Percentiles rank a stretch among this genome's conserved stretches.
Evolutionary conservation across 2,888 invertebrate species (phyloP).

Genomic region (Agrochola litura): DNA sequence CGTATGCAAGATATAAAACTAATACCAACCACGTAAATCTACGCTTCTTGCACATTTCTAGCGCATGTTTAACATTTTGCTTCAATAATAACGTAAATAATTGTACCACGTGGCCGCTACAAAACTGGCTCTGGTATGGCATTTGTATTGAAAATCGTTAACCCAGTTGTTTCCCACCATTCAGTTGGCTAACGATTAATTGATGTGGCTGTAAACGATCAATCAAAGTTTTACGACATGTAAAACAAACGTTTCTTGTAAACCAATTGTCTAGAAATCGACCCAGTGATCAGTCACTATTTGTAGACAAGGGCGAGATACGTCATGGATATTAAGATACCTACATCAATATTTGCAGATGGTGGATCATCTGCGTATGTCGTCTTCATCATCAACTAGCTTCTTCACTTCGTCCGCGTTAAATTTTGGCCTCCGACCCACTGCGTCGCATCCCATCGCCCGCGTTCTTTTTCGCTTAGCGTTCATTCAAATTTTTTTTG

Average conservation of each 20-base stretch:
- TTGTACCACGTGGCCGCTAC: slow-evolving; percentile 63
- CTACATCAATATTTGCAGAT: not conserved
- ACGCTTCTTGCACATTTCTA: slow-evolving; percentile 29
- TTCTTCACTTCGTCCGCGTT: no score
- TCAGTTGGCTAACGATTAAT: slow-evolving; percentile 81
- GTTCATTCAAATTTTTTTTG: no score
- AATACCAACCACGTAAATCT: slow-evolving; percentile 3
- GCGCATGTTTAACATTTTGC: slow-evolving; percentile 53
- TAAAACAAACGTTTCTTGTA: slow-evolving; percentile 84
- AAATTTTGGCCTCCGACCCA: no score
- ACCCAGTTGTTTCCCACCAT: slow-evolving; percentile 78
- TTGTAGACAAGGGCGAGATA: slow-evolving; percentile 62
- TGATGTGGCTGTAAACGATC: slow-evolving; percentile 87
- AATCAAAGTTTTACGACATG: slow-evolving; percentile 87
- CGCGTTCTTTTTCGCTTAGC: no score
- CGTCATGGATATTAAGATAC: not conserved
- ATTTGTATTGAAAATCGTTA: slow-evolving; percentile 84
- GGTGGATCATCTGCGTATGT: not conserved
- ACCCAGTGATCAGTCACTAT: slow-evolving; percentile 74
- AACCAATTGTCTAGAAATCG: slow-evolving; percentile 82
- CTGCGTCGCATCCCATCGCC: no score
- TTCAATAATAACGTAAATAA: slow-evolving; percentile 70
- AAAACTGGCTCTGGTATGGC: slow-evolving; percentile 62
- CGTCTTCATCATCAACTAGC: no score
- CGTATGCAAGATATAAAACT: slow-evolving; percentile 18